Evolutionary conservation across 2,113 vertebrate genomes (phyloP), one percentile per base, ranked within the genome.

Genomic region (Carassius gibelio): DNA sequence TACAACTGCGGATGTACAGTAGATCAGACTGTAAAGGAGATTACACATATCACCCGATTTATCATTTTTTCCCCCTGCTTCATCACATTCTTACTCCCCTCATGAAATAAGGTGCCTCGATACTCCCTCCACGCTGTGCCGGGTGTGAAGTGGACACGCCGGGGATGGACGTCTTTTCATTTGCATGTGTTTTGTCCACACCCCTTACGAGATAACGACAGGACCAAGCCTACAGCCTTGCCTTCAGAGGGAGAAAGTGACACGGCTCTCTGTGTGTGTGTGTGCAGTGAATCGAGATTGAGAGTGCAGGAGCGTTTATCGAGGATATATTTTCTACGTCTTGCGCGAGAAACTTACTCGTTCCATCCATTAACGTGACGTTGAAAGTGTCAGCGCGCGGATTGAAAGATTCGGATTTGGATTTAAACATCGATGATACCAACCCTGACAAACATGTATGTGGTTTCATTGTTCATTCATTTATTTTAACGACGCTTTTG

Each of bases 391-490:
- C 36, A 30, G 50, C 50, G 23, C 34, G 34, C 68, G 76, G 80
- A 84, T 72, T 82, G 48, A 64, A 64, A 61, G 69, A 76, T 80
- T 83, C 77, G 21, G 86, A 79, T 80, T 82, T 87, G 85, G 89
- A 89, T 81, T 86, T 82, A 79, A 50, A 30, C 82, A 68, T n/a
- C 81, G 83, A 83, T 80, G 82, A 84, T 42, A 72, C 81, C 83
- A 48, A 72, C 84, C 38, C 77, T 61, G n/a, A 75, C 88, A 90
- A 87, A 86, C 88, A 91, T 91, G 90, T 91, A 91, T 55, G 90
- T 90, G 79, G 2, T 77, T 82, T 69, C 5, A 69, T 64, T 66
- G 11, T 17, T 78, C 1, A 15, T 45, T 48, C 5, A 48, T 34
- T 74, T 8, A 62, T 66, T 52, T 78, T 19, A 84, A 68, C 6